Evolutionary conservation across 2,888 invertebrate species (phyloP).

Genomic region (Drosophila kuntzei): DNA sequence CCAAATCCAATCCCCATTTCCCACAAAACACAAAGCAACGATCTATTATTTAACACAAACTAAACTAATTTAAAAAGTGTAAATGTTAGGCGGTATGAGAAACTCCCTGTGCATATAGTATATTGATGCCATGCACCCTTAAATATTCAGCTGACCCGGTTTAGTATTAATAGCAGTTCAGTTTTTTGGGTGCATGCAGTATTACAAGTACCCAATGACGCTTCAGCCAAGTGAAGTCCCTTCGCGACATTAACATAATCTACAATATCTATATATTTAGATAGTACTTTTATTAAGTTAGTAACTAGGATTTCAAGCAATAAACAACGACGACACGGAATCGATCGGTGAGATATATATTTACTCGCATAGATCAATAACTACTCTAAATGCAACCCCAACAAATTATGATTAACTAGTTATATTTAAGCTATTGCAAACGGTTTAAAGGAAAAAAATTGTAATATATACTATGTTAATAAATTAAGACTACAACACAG

Average conservation of each 20-base stretch:
- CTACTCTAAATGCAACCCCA: conserved; percentile 13
- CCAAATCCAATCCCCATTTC: neutral
- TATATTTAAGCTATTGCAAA: conserved; percentile 20
- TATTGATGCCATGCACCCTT: conserved; percentile 33
- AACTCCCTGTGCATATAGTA: conserved; percentile 54
- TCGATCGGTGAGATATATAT: conserved; percentile 11
- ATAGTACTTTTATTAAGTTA: conserved; percentile 47
- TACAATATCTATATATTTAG: conserved; percentile 28
- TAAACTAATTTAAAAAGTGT: conserved; percentile 21
- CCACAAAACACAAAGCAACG: conserved; percentile 9
- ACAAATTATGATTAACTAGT: conserved; percentile 28
- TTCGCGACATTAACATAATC: conserved; percentile 6
- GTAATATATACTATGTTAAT: conserved; percentile 45
- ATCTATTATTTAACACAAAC: conserved; percentile 21
- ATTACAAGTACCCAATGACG: conserved; percentile 45
- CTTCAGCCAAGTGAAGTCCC: conserved; percentile 23
- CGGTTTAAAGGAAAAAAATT: conserved; percentile 25
- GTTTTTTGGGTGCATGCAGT: conserved; percentile 51
- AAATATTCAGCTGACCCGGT: conserved; percentile 10
- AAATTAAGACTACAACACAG: conserved; percentile 43
- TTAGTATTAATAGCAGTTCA: conserved; percentile 31
- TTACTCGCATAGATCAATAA: conserved; percentile 34
- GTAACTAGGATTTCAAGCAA: conserved; percentile 50
- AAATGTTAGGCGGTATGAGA: conserved; percentile 54
- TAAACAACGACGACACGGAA: conserved; percentile 29